Percentiles rank a stretch among this genome's conserved stretches.
phyloP scores from a whole-genome alignment of 2,888 invertebrate genomes.

The Exephanes ischioxanthus region DNA sequence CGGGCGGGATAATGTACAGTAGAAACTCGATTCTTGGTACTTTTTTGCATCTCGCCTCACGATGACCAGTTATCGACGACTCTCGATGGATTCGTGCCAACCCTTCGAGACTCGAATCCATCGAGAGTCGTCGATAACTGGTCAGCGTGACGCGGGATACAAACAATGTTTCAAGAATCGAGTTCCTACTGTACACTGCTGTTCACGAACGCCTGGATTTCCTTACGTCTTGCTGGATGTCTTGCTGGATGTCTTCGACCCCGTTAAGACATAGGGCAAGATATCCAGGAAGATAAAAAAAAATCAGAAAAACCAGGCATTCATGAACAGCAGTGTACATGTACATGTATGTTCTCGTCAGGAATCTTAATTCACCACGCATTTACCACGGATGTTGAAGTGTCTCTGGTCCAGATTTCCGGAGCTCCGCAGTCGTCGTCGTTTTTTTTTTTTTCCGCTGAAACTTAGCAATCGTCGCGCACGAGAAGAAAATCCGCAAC shows the following conservation, averaged over 20 bases:
- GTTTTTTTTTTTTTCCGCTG: neutral
- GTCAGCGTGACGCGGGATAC: neutral
- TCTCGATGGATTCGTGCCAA: neutral
- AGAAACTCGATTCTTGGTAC: slow-evolving; percentile 13
- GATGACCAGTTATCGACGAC: neutral
- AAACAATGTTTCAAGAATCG: slow-evolving; percentile 24
- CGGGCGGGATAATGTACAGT: slow-evolving; percentile 38
- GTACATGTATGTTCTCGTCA: too few relatives aligned
- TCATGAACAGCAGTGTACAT: too few relatives aligned
- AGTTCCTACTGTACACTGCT: slow-evolving; percentile 15
- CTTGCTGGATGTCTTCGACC: too few relatives aligned
- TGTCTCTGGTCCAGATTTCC: too few relatives aligned
- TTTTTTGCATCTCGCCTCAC: neutral
- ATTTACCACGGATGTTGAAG: too few relatives aligned
- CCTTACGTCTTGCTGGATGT: too few relatives aligned
- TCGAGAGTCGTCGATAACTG: neutral
- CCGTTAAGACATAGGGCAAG: too few relatives aligned
- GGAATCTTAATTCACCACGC: too few relatives aligned
- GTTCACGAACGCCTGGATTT: too few relatives aligned
- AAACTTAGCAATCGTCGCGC: neutral
- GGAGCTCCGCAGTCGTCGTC: too few relatives aligned
- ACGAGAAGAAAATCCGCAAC: neutral
- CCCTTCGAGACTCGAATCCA: neutral
- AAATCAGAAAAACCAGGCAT: too few relatives aligned
- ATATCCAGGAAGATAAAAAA: too few relatives aligned